Conservation (phyloP, 2,113 vertebrate genomes). For the Lasiurus borealis region DNA sequence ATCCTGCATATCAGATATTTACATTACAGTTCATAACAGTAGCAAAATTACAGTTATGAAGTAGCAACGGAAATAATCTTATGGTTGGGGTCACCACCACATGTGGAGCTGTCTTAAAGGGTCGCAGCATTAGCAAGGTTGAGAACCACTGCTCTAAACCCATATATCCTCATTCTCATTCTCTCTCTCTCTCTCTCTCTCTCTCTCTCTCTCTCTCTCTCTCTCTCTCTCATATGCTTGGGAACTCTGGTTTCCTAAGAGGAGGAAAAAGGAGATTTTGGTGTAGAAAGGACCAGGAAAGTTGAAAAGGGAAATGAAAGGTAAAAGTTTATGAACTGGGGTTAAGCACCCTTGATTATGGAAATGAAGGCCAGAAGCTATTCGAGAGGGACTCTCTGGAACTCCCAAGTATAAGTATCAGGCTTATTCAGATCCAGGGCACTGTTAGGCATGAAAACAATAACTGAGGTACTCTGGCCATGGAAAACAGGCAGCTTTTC, state of each 20-base stretch:
- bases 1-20: too few species aligned
- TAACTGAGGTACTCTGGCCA: not conserved
- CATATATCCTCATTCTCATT: not conserved
- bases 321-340: not conserved
- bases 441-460: not conserved
- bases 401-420: not conserved
- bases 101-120: too few species aligned
- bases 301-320: not conserved
- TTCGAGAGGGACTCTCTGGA: not conserved
- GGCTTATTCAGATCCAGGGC: not conserved
- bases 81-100: too few species aligned
- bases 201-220: not conserved
- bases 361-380: not conserved
- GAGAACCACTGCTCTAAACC: too few species aligned
- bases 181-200: not conserved
- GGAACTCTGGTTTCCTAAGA: constrained; percentile 16
- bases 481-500: not conserved
- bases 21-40: too few species aligned
- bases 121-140: too few species aligned
- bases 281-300: not conserved
- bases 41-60: too few species aligned
- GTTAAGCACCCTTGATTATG: not conserved
- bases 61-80: too few species aligned
- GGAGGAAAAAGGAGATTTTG: not conserved
- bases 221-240: not conserved